Percentiles rank a stretch among this genome's conserved stretches.
Conservation (phyloP, 2,797 vertebrate species). For the Ataeniobius toweri region DNA sequence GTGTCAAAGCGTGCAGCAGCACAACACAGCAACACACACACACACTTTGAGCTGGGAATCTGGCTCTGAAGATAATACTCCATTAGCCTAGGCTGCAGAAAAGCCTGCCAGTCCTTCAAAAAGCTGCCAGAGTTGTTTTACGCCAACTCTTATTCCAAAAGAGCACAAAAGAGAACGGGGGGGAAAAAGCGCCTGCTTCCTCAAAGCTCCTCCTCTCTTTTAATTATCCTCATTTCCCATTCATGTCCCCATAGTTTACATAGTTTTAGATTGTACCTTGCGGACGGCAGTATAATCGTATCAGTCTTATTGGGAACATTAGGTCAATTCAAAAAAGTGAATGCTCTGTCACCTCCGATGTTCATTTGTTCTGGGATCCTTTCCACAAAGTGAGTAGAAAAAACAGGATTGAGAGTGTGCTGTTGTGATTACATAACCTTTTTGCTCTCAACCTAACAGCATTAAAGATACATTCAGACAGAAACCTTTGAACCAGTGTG, state of each 20-base stretch:
- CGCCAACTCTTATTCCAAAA: conserved; percentile 77
- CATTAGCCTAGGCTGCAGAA: conserved; percentile 80
- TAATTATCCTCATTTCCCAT: conserved; percentile 62
- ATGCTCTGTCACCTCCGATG: conserved; percentile 48
- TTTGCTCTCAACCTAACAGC: conserved; percentile 13
- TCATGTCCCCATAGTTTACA: conserved; percentile 51
- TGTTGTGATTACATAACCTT: conserved; percentile 27
- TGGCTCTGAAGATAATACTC: conserved; percentile 81
- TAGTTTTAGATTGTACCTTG: conserved; percentile 40
- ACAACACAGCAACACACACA: conserved; percentile 59
- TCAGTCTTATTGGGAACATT: conserved; percentile 53
- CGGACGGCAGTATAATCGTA: conserved; percentile 40
- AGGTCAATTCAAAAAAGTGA: conserved; percentile 47
- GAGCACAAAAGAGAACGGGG: conserved; percentile 69
- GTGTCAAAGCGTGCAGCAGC: conserved; percentile 65
- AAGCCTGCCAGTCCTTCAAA: conserved; percentile 78
- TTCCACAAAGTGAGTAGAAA: conserved; percentile 37
- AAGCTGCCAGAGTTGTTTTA: conserved; percentile 76
- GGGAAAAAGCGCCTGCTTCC: conserved; percentile 53
- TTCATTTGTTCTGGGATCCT: conserved; percentile 43
- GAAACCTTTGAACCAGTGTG: neutral
- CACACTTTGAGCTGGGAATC: conserved; percentile 79
- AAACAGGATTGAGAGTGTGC: conserved; percentile 22
- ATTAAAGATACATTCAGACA: neutral
- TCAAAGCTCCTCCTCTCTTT: conserved; percentile 52